phyloP scores from a whole-genome alignment of 2,113 vertebrate species.

The Odocoileus virginianus region DNA sequence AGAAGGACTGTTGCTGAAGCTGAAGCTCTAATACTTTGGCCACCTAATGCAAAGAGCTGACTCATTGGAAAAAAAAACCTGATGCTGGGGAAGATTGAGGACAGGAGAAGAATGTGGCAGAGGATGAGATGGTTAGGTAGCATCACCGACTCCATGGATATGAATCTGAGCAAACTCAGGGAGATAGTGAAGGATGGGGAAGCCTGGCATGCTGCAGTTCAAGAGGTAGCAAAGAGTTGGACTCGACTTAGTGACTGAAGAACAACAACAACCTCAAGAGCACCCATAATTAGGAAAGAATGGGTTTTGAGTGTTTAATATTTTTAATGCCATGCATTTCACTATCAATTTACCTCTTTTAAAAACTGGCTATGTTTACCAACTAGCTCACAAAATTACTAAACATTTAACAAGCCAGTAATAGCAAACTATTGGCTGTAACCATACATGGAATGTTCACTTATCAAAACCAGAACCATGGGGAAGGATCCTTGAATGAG shows the following conservation, averaged over 20 bases:
- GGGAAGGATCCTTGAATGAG: not conserved
- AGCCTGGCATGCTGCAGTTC: not conserved
- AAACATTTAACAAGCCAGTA: not conserved
- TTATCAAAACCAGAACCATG: not conserved
- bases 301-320: not conserved
- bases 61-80: not conserved
- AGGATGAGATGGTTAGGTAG: not conserved
- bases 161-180: not conserved
- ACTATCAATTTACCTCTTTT: not conserved
- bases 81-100: not conserved
- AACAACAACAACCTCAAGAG: not conserved
- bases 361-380: not conserved
- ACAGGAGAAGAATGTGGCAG: not conserved
- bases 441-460: not conserved
- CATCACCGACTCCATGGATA: not conserved
- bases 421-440: not conserved
- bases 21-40: not conserved
- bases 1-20: not conserved
- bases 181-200: not conserved
- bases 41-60: not conserved
- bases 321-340: not conserved
- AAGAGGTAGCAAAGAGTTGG: not conserved
- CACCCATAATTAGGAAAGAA: not conserved
- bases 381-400: not conserved
- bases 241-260: not conserved